phyloP scores from a whole-genome alignment of 1,140 invertebrate species.

The Drosophila littoralis region DNA sequence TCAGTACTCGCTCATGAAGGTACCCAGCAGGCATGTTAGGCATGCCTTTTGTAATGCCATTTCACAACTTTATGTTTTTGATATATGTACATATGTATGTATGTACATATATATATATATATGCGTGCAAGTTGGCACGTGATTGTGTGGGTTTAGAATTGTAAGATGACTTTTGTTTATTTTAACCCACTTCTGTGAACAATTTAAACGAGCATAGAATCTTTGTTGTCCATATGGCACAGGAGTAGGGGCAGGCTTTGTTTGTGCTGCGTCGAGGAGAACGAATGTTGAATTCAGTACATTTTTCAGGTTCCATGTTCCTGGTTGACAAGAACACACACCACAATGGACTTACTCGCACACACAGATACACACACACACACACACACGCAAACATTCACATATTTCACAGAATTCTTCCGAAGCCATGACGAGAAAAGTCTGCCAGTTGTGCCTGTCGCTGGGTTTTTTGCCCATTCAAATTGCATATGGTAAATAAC shows the following conservation, averaged over 20 bases:
- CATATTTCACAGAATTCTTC: constrained; percentile 31
- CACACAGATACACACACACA: background rate
- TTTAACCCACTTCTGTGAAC: background rate
- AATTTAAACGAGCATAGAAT: too few species aligned
- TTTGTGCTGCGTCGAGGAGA: constrained; percentile 9
- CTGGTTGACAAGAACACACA: constrained; percentile 18
- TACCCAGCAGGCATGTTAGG: background rate
- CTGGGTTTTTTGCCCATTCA: constrained; percentile 36
- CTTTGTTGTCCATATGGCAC: background rate
- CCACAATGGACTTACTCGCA: constrained; percentile 19
- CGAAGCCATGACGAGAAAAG: constrained; percentile 26
- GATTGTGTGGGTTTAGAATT: background rate
- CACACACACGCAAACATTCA: background rate
- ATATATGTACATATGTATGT: background rate
- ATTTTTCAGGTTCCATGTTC: background rate
- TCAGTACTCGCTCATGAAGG: background rate
- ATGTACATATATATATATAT: background rate
- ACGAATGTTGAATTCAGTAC: constrained; percentile 21
- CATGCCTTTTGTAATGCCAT: constrained; percentile 6
- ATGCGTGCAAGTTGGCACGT: background rate
- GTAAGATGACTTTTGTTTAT: background rate
- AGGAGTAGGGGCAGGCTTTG: background rate
- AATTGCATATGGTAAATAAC: constrained; percentile 42
- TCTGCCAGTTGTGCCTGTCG: constrained; percentile 22
- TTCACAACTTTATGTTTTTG: constrained; percentile 1